These are phyloP conservation scores for Synanthedon tipuliformis DNA, from an alignment of 2,888 invertebrate genomes.

Conservation along the genomic window DNA sequence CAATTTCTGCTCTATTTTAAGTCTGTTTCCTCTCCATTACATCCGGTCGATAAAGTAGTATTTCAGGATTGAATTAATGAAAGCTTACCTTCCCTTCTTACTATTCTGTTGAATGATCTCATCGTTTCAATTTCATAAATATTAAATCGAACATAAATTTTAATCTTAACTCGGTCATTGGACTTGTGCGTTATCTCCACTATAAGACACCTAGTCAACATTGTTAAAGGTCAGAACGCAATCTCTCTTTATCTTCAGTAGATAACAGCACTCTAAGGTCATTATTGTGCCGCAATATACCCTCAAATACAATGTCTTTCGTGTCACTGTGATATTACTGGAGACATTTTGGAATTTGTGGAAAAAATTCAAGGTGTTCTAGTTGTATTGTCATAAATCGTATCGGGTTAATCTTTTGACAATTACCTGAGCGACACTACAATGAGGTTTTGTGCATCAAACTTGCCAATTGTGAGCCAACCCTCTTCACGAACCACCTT, in stretches of 20 bases:
- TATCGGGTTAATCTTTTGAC: constrained; percentile 65
- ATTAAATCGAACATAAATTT: neutral
- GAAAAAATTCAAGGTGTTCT: constrained; percentile 57
- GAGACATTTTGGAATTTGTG: constrained; percentile 2
- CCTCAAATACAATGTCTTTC: constrained; percentile 13
- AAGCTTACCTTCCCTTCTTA: neutral
- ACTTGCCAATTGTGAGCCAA: constrained; percentile 41
- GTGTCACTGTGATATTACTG: constrained; percentile 11
- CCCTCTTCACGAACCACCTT: constrained; percentile 24
- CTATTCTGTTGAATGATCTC: neutral
- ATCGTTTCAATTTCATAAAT: neutral
- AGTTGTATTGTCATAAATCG: constrained; percentile 40
- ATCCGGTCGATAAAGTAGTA: constrained; percentile 48
- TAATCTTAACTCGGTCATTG: constrained; percentile 51
- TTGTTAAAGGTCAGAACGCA: constrained; percentile 56
- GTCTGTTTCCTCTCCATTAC: constrained; percentile 57
- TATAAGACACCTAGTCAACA: constrained; percentile 50
- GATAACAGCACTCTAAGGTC: constrained; percentile 58
- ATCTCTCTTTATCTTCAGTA: constrained; percentile 49
- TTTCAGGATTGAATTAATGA: constrained; percentile 19
- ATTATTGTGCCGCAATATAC: constrained; percentile 41
- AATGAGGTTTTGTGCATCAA: constrained; percentile 45
- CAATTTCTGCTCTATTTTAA: constrained; percentile 37
- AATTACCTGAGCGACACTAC: constrained; percentile 47
- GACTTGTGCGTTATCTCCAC: constrained; percentile 46